A percentile compares a stretch with the other conserved stretches of the same genome.
Evolutionary conservation across 1,140 invertebrate genomes (phyloP).

Genomic region (Phymastichus coffea): DNA sequence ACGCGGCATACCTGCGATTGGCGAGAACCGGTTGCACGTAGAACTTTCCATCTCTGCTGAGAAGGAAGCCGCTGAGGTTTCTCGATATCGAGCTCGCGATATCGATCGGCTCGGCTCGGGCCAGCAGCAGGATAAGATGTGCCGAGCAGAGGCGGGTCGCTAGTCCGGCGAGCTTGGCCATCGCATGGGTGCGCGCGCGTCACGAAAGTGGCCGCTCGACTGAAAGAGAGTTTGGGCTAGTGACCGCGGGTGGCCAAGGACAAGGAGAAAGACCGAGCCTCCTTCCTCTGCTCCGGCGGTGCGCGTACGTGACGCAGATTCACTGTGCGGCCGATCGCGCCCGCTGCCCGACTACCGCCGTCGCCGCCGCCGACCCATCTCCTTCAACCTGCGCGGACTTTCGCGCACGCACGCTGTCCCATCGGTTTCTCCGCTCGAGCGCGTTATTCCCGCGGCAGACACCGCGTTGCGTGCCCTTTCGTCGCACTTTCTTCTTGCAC

Average conservation of each 20-base stretch:
- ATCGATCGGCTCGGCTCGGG: not conserved
- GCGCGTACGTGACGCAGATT: too few species aligned
- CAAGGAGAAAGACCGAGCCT: not conserved
- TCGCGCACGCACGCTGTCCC: too few species aligned
- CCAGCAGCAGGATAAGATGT: conserved; percentile 5
- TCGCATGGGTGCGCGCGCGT: conserved; percentile 24
- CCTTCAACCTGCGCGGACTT: too few species aligned
- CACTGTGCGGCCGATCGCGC: too few species aligned
- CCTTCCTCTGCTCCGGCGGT: not conserved
- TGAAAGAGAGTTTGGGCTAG: conserved; percentile 27
- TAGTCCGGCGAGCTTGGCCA: conserved; percentile 25
- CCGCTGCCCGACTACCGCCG: too few species aligned
- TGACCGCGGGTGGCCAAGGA: not conserved
- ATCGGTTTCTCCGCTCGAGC: too few species aligned
- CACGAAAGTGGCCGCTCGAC: conserved; percentile 37
- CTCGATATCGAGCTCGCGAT: not conserved
- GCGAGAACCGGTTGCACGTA: conserved; percentile 2
- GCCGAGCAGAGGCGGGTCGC: conserved; percentile 24
- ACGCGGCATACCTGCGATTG: too few species aligned
- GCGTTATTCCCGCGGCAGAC: too few species aligned
- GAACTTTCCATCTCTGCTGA: conserved; percentile 7
- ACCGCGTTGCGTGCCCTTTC: too few species aligned
- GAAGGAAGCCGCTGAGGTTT: conserved; percentile 13
- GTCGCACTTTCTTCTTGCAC: too few species aligned
- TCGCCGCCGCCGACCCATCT: too few species aligned